Conservation (phyloP, 2,113 vertebrate genomes). For the Callocephalon fimbriatum region DNA sequence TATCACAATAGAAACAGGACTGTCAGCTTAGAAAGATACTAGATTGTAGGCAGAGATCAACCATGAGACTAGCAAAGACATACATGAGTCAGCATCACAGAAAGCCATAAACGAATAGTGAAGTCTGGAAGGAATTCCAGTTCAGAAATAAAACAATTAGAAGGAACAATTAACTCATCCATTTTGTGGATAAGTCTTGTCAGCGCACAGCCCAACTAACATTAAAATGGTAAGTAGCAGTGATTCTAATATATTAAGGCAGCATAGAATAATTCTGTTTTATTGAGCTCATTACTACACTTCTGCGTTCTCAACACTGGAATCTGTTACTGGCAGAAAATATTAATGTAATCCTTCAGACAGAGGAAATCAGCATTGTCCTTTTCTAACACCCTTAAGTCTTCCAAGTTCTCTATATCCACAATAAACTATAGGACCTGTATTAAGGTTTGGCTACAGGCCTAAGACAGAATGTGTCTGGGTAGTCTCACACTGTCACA, state of each 20-base stretch:
- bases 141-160: not conserved
- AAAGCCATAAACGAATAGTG: not conserved
- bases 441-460: not conserved
- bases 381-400: not conserved
- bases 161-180: constrained; percentile 35
- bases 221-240: not conserved
- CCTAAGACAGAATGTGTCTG: not conserved
- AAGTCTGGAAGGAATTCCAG: not conserved
- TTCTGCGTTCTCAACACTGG: constrained; percentile 14
- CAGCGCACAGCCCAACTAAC: not conserved
- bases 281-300: constrained; percentile 39
- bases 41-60: not conserved
- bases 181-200: not conserved
- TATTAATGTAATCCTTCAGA: constrained; percentile 31
- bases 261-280: constrained; percentile 26
- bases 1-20: not conserved
- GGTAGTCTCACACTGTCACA: not conserved
- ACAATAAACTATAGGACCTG: not conserved
- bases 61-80: not conserved
- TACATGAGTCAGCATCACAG: not conserved
- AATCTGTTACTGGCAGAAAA: not conserved
- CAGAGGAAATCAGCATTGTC: not conserved
- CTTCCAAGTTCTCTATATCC: not conserved
- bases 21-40: not conserved
- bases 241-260: not conserved